Evolutionary conservation across 2,113 vertebrate species (phyloP).

Genomic region (Rattus rattus): DNA sequence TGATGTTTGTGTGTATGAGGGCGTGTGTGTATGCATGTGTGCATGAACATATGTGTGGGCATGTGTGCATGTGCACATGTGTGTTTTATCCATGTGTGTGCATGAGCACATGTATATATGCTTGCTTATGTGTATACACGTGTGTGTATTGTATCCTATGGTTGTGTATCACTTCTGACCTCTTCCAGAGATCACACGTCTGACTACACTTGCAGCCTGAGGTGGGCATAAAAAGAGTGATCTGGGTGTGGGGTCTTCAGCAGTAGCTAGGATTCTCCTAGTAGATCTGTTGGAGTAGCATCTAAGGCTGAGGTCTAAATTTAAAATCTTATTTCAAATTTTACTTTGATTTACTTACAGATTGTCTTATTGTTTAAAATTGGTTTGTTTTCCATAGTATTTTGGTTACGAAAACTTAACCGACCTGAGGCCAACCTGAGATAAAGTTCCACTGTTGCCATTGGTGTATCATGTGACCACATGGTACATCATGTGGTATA

Average conservation of each 20-base stretch:
- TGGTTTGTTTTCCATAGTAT: neutral
- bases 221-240: neutral
- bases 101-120: neutral
- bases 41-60: neutral
- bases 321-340: neutral
- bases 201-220: neutral
- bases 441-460: neutral
- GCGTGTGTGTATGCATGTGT: neutral
- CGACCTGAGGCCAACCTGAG: neutral
- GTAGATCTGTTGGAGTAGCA: neutral
- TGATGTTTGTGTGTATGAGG: neutral
- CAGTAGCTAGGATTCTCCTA: neutral
- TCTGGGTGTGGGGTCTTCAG: rapidly evolving
- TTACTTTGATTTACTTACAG: neutral
- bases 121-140: no score
- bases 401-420: neutral
- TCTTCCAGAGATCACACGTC: neutral
- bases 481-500: no score
- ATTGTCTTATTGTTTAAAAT: neutral
- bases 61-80: neutral
- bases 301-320: neutral
- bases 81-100: neutral
- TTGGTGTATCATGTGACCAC: neutral
- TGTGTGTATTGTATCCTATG: neutral
- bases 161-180: neutral